Evolutionary conservation across 2,113 vertebrate species (phyloP).

Genomic region (Neodon shergylaensis): DNA sequence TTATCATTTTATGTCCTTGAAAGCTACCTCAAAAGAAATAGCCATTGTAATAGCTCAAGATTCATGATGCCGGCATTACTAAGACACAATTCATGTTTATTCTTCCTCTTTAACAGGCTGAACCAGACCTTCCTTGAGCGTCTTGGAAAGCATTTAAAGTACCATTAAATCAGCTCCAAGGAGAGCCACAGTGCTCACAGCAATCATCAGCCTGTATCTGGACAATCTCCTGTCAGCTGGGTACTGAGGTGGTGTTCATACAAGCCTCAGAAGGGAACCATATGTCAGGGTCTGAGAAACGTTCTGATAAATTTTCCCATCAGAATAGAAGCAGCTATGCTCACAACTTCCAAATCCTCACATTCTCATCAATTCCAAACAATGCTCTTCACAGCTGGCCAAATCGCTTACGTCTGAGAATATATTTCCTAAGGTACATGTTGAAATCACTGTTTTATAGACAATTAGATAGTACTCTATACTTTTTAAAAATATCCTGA

Average conservation of each 20-base stretch:
- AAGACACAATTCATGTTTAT: constrained; percentile 55
- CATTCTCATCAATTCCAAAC: constrained; percentile 50
- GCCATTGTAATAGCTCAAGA: not conserved
- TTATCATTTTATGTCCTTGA: constrained; percentile 49
- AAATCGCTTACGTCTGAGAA: constrained; percentile 1
- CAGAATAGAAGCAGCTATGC: constrained; percentile 37
- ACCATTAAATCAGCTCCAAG: not conserved
- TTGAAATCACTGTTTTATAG: constrained; percentile 29
- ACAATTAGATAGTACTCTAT: not conserved
- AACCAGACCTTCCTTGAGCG: constrained; percentile 39
- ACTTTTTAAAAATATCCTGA: not conserved
- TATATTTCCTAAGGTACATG: not conserved
- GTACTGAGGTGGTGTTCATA: not conserved
- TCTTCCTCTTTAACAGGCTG: constrained; percentile 4
- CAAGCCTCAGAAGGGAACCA: constrained; percentile 63
- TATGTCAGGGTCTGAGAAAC: constrained; percentile 71
- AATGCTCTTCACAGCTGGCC: constrained; percentile 35
- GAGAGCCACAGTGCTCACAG: constrained; percentile 12
- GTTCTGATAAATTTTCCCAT: constrained; percentile 74
- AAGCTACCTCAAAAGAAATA: constrained; percentile 64
- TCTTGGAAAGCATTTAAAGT: constrained; percentile 62
- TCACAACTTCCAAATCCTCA: constrained; percentile 62
- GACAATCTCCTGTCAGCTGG: constrained; percentile 61
- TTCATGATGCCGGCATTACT: not conserved
- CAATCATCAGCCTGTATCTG: constrained; percentile 38